These are phyloP conservation scores for Pyrocephalus nanus DNA, from an alignment of 2,797 vertebrate species.

Conservation along the genomic window DNA sequence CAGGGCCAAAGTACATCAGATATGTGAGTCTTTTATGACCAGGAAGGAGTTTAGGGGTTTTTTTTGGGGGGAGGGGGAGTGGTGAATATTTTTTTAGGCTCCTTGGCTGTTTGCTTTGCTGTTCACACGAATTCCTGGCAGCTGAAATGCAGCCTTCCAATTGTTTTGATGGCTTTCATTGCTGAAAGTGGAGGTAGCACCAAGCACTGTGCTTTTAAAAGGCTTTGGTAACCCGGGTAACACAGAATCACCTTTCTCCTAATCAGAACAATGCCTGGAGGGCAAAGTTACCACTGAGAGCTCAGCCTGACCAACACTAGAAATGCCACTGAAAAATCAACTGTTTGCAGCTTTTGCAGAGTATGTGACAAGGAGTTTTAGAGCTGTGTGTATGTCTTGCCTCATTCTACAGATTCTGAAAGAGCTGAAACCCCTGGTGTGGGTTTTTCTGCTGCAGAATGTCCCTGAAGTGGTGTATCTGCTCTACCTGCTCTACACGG, in stretches of 20 bases:
- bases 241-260: not conserved
- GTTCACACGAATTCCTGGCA: not conserved
- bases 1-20: conserved; percentile 19
- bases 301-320: not conserved
- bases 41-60: not conserved
- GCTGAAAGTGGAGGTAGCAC: not conserved
- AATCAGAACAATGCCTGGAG: not conserved
- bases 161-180: not conserved
- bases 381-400: not conserved
- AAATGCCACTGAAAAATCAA: not conserved
- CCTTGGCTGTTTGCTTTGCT: not conserved
- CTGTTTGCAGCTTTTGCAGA: not conserved
- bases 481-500: conserved; percentile 81
- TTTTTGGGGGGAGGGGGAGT: not conserved
- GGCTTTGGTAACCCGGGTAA: too few species aligned
- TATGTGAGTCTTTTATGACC: not conserved
- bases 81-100: not conserved
- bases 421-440: conserved; percentile 78
- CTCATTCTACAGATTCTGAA: conserved; percentile 79
- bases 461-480: conserved; percentile 82
- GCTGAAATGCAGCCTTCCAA: not conserved
- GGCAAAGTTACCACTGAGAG: not conserved
- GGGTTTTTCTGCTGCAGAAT: conserved; percentile 80
- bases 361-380: rapidly evolving
- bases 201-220: not conserved